These are phyloP conservation scores for Sylvicapra grimmia DNA, from an alignment of 2,113 vertebrate species.

Conservation along the genomic window DNA sequence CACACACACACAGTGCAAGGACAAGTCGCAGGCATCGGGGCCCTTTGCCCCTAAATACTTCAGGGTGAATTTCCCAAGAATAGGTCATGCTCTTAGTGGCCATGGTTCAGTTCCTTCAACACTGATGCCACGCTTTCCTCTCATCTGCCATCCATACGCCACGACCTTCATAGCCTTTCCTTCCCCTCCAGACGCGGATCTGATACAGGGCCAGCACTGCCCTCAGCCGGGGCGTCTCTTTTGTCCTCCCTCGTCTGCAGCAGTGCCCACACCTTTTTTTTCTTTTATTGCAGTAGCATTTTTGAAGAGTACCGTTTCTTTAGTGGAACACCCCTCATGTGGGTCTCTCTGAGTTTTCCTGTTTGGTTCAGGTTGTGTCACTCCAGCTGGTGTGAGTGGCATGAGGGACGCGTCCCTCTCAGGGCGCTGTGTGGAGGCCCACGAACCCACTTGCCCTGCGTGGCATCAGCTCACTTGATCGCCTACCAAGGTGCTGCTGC, in stretches of 20 bases:
- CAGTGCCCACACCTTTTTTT: accelerated
- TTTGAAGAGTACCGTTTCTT: neutral
- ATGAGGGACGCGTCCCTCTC: accelerated
- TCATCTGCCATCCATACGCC: accelerated
- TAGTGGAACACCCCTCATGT: neutral
- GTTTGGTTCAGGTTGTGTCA: neutral
- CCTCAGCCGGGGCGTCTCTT: accelerated
- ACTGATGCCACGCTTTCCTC: neutral
- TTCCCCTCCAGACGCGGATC: neutral
- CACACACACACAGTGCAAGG: neutral
- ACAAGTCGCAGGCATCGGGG: accelerated
- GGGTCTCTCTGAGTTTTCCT: neutral
- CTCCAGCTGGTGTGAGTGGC: neutral
- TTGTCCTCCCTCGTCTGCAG: neutral
- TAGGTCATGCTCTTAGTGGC: neutral
- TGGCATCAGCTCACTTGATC: neutral
- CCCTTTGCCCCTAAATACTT: neutral
- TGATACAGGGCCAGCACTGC: accelerated
- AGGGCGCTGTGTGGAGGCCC: accelerated
- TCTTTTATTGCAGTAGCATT: neutral
- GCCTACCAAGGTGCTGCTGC: accelerated
- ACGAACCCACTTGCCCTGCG: accelerated
- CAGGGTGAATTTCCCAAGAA: neutral
- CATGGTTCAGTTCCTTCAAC: neutral
- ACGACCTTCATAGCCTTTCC: too few species aligned